A percentile compares a stretch with the other conserved stretches of the same genome.
Conservation (phyloP, 2,888 invertebrate genomes). For the Meta bourneti region DNA sequence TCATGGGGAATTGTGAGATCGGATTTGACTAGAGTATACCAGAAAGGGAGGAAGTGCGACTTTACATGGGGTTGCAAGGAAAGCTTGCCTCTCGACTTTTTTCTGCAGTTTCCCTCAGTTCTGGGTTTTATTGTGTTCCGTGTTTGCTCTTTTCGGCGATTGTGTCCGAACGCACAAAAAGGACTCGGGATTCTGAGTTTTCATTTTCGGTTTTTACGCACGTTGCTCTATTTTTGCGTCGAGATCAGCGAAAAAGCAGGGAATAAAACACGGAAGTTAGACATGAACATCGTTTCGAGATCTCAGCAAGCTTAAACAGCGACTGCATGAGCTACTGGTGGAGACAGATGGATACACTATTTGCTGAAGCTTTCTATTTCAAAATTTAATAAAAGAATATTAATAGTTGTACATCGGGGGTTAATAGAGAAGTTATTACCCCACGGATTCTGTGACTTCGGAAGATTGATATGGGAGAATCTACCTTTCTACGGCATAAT, state of each 20-base stretch:
- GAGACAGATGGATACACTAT: no score
- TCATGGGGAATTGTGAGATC: constrained; percentile 9
- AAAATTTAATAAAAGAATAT: no score
- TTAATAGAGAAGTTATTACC: no score
- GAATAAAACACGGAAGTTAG: neutral
- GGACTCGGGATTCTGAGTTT: neutral
- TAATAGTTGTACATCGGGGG: no score
- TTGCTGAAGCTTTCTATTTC: no score
- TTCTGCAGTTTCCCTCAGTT: neutral
- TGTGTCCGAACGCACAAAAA: constrained; percentile 10
- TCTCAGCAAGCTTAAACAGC: no score
- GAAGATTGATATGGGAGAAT: no score
- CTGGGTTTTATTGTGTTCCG: neutral
- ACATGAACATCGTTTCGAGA: neutral
- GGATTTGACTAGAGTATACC: constrained; percentile 15
- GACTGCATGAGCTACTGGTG: no score
- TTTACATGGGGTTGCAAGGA: constrained; percentile 3
- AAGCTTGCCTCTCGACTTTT: neutral
- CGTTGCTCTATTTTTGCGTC: neutral
- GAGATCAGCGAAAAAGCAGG: neutral
- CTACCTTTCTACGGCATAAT: no score
- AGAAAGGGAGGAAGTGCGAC: constrained; percentile 15
- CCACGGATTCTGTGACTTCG: no score
- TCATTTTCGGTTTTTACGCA: neutral
- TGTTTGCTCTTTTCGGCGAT: constrained; percentile 7